Evolutionary conservation across 2,113 vertebrate species (phyloP).

Genomic region (chimpanzee (Pan troglodytes)): NHGRI_mPanTro3-v2.1_pri NC_072404.2:57920501-57921000

Average conservation of each 20-base stretch:
- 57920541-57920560: rapidly evolving
- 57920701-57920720: neutral
- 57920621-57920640: neutral
- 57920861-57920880: neutral
- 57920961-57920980: neutral
- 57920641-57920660: neutral
- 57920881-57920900: neutral
- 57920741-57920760: rapidly evolving
- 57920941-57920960: neutral
- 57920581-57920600: rapidly evolving
- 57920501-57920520: too few species aligned
- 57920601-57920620: too few species aligned
- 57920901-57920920: neutral
- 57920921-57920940: neutral
- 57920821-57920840: neutral
- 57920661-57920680: neutral
- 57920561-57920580: neutral
- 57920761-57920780: rapidly evolving
- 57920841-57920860: neutral
- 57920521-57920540: neutral
- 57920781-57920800: neutral
- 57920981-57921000: neutral
- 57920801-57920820: neutral
- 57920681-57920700: neutral
- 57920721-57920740: too few species aligned